Evolutionary conservation across 1,140 invertebrate genomes (phyloP).

Genomic region (Brachionus calyciflorus): DNA sequence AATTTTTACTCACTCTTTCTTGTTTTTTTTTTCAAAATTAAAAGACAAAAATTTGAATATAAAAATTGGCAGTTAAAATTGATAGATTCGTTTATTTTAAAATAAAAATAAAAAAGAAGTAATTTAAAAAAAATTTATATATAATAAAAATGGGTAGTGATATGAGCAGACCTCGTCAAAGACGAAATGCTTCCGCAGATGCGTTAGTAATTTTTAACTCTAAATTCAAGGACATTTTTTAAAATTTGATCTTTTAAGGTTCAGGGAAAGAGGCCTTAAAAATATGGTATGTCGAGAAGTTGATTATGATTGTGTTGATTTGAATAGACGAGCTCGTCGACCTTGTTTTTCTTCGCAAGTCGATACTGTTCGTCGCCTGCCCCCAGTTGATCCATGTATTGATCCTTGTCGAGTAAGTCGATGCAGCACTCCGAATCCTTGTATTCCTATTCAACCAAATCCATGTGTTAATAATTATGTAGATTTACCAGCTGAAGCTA

Average conservation of each 20-base stretch:
- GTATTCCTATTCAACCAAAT: no score
- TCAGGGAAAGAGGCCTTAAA: neutral
- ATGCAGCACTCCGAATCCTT: slow-evolving; percentile 4
- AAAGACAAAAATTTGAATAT: slow-evolving; percentile 4
- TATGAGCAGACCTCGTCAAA: slow-evolving; percentile 1
- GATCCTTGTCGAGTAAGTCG: slow-evolving; percentile 1
- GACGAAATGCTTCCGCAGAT: neutral
- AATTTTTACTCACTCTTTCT: neutral
- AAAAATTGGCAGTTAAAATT: neutral
- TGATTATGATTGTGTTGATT: neutral
- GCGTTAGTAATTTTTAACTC: neutral
- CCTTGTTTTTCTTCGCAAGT: neutral
- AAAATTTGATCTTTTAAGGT: neutral
- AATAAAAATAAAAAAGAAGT: neutral
- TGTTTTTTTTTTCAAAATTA: neutral
- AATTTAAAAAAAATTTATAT: no score
- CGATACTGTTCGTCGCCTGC: neutral
- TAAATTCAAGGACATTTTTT: neutral
- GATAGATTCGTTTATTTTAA: neutral
- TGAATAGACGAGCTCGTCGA: neutral
- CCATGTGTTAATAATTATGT: neutral
- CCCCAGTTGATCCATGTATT: neutral
- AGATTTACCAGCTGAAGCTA: neutral
- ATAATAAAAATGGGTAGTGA: slow-evolving; percentile 31
- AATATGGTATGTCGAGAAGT: slow-evolving; percentile 15